Percentiles rank a stretch among this genome's conserved stretches.
phyloP scores from a whole-genome alignment of 2,888 invertebrate species.

The Drosophila barbarae region DNA sequence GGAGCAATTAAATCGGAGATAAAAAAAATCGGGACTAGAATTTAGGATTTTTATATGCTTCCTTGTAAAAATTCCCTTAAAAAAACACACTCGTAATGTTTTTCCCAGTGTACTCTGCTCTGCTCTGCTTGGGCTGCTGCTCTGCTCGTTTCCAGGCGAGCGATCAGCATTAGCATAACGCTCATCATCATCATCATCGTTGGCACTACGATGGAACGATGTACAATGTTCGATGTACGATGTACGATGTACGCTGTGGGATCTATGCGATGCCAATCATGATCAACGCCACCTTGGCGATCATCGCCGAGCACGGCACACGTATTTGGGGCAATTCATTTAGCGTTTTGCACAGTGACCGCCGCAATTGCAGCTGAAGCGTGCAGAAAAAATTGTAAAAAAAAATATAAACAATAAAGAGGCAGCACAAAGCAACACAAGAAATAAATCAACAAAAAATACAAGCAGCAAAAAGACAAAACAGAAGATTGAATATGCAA shows the following conservation, averaged over 20 bases:
- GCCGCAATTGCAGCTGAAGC: conserved; percentile 65
- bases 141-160: conserved; percentile 61
- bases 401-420: conserved; percentile 32
- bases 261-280: conserved; percentile 13
- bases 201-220: background rate
- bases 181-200: conserved; percentile 29
- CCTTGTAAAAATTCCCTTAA: no score
- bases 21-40: background rate
- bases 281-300: conserved; percentile 41
- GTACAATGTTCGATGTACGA: background rate
- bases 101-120: conserved; percentile 6
- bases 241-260: background rate
- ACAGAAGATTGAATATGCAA: conserved; percentile 24
- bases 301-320: conserved; percentile 40
- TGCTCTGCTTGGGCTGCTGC: conserved; percentile 33
- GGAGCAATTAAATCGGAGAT: background rate
- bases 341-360: conserved; percentile 58
- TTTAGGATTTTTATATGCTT: no score
- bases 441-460: conserved; percentile 3
- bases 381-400: conserved; percentile 49
- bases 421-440: conserved; percentile 36
- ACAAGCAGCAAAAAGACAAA: background rate
- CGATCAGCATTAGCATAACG: conserved; percentile 62
- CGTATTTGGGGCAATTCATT: conserved; percentile 71
- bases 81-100: background rate